Evolutionary conservation across 2,113 vertebrate genomes (phyloP).

Genomic region (Ictidomys tridecemlineatus): DNA sequence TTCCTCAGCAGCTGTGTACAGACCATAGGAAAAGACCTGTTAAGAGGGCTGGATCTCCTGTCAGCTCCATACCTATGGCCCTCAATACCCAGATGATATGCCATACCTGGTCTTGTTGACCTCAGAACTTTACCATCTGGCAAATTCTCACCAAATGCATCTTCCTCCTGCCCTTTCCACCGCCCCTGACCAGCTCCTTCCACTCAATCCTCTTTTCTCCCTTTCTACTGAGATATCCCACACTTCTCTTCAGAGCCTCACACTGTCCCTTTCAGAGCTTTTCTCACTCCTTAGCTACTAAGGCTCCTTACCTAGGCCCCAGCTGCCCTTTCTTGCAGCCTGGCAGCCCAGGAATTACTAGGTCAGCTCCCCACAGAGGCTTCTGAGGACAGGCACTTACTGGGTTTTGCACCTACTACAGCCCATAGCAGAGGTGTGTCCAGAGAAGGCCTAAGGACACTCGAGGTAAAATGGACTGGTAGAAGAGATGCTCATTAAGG

Average conservation of each 20-base stretch:
- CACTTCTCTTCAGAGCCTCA: not conserved
- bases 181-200: not conserved
- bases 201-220: not conserved
- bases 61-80: not conserved
- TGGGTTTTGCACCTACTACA: not conserved
- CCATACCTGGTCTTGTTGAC: not conserved
- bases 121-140: not conserved
- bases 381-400: not conserved
- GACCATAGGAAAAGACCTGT: not conserved
- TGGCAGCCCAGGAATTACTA: not conserved
- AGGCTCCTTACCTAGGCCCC: not conserved
- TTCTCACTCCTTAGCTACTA: not conserved
- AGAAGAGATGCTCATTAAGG: not conserved
- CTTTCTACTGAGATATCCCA: not conserved
- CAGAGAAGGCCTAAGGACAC: not conserved
- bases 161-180: not conserved
- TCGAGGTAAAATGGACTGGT: fast-evolving
- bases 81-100: not conserved
- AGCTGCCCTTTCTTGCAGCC: fast-evolving
- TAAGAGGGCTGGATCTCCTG: not conserved
- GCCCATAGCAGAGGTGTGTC: not conserved
- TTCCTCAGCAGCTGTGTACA: not conserved
- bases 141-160: not conserved
- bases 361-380: not conserved
- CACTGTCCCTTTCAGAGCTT: too few relatives aligned